Evolutionary conservation across 2,888 invertebrate species (phyloP), one percentile per base, ranked within the genome.

Genomic region (Sylvicola cinctus): DNA sequence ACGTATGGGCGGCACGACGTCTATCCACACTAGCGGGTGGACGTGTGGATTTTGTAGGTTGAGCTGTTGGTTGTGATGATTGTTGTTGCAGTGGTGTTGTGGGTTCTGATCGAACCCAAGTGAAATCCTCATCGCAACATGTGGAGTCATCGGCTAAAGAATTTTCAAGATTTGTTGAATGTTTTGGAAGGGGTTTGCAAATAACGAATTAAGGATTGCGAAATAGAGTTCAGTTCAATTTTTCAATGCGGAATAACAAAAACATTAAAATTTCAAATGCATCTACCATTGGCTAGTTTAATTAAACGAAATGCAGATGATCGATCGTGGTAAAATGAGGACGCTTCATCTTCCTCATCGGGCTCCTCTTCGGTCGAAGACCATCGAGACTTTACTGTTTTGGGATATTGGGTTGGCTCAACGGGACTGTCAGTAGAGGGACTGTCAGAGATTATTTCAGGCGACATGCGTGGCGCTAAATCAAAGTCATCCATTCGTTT

Each of bases 61-160:
- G 34, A 14, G 33, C 37, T 32, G 14, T 32, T 31, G 16, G 17
- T 26, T 13, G 23, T 10, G 16, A 28, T 2, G 13, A 20, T 10
- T 29, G 20, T 31, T 31, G 12, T 26, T 16, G 32, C 10, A 10
- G n/a, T 40, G 43, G 34, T 26, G 33, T 29, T 13, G 43, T 43
- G 25, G 52, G 51, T 40, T 58, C 58, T 46, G 51, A 64, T 31
- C 44, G 40, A 53, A 74, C 63, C 74, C 74, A 74, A 55, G 67
- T 70, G 52, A 74, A 74, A 52, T 71, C 70, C 50, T 68, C 66
- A 51, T 71, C 69, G 48, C 73, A 69, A 39, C 69, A 60, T 10
- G 70, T 69, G 31, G 71, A 68, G 48, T 67, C 64, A 50, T 70
- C 70, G 56, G 45, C 29, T 45, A 41, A 34, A 43, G 27, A 29